Conservation (phyloP, 2,113 vertebrate genomes). For the Riparia riparia region DNA sequence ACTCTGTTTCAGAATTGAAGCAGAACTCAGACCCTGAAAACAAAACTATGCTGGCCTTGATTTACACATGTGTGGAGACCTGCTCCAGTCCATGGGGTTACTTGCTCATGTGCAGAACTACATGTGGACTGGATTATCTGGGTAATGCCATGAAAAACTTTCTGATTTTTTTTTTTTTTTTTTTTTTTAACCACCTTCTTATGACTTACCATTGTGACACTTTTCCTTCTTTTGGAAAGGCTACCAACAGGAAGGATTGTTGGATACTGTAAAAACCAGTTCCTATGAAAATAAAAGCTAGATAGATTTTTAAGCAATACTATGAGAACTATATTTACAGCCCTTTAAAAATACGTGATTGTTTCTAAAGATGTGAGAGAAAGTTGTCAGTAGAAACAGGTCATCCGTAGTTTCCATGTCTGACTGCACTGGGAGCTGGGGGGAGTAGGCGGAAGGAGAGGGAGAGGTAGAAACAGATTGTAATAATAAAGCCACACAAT, state of each 20-base stretch:
- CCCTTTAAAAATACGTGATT: not conserved
- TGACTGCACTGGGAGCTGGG: not conserved
- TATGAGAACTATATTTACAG: not conserved
- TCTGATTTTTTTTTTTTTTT: not conserved
- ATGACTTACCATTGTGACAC: not conserved
- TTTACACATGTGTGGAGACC: not conserved
- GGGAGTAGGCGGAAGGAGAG: not conserved
- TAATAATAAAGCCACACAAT: conserved; percentile 63
- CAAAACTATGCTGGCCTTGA: not conserved
- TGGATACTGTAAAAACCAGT: not conserved
- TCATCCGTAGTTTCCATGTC: not conserved
- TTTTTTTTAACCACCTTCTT: not conserved
- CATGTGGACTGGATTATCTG: not conserved
- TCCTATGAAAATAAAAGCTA: not conserved
- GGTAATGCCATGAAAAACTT: not conserved
- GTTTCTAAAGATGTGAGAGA: not conserved
- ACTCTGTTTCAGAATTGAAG: not conserved
- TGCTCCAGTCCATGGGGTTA: not conserved
- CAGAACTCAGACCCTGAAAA: not conserved
- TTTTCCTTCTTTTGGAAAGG: not conserved
- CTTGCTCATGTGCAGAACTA: not conserved
- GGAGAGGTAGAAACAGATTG: conserved; percentile 51
- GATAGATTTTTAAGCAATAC: not conserved
- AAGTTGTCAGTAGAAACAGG: conserved; percentile 8
- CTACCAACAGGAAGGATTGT: not conserved